Evolutionary conservation across 2,113 vertebrate species (phyloP).

Genomic region (Synchiropus splendidus): DNA sequence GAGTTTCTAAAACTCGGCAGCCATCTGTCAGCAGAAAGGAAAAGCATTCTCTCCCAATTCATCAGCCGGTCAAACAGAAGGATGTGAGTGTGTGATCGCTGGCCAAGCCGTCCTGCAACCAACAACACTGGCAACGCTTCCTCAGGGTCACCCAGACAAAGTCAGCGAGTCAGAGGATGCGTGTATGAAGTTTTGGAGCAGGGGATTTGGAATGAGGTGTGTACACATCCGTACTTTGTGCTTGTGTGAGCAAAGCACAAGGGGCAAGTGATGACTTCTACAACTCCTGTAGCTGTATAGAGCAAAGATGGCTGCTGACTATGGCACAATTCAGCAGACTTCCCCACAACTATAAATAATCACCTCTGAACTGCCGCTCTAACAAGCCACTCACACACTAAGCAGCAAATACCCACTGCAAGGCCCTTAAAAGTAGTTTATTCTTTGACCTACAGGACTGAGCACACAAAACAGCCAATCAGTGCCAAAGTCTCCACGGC

Average conservation of each 20-base stretch:
- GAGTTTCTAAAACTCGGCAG: conserved; percentile 34
- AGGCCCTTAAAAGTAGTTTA: conserved; percentile 4
- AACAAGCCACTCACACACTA: conserved; percentile 40
- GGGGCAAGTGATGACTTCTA: conserved; percentile 27
- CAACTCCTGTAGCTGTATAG: conserved; percentile 17
- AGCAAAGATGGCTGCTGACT: conserved; percentile 44
- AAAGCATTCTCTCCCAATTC: conserved; percentile 42
- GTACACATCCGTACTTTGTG: conserved; percentile 13
- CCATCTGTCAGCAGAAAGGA: conserved; percentile 52
- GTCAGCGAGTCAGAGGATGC: conserved; percentile 2
- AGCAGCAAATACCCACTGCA: conserved; percentile 6
- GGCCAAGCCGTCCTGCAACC: conserved; percentile 56
- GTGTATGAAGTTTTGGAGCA: conserved; percentile 26
- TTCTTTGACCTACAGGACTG: conserved; percentile 10
- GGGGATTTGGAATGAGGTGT: conserved; percentile 9
- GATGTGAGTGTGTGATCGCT: conserved; percentile 43
- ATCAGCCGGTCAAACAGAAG: conserved; percentile 29
- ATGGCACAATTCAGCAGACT: conserved; percentile 54
- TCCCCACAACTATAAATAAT: conserved; percentile 55
- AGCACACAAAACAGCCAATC: conserved; percentile 6
- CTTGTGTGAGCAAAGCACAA: conserved; percentile 22
- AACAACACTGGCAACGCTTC: conserved; percentile 49
- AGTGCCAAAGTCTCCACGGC: conserved; percentile 2
- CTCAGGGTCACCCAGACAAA: conserved; percentile 54
- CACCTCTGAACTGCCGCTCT: conserved; percentile 36